Percentiles rank a stretch among this genome's conserved stretches.
These are phyloP conservation scores for Mastomys coucha DNA, from an alignment of 2,113 vertebrate genomes.

Conservation along the genomic window DNA sequence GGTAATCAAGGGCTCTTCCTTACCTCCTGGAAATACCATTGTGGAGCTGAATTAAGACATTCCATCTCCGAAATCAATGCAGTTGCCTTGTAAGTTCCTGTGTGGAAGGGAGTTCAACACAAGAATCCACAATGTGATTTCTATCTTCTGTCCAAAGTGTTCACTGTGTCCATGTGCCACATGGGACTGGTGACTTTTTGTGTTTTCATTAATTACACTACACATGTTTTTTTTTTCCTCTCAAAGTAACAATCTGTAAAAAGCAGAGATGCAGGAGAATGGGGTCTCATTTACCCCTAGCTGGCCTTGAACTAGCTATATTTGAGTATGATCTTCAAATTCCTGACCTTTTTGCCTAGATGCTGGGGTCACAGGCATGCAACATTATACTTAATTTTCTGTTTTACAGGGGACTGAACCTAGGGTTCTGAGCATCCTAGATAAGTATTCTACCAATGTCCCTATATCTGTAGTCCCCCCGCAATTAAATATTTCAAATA, in stretches of 20 bases:
- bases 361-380: neutral
- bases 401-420: too few relatives aligned
- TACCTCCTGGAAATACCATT: rapidly evolving
- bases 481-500: neutral
- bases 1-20: neutral
- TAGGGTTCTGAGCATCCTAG: neutral
- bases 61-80: neutral
- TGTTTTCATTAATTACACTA: neutral
- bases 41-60: neutral
- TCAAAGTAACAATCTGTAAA: neutral
- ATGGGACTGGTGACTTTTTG: neutral
- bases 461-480: too few relatives aligned
- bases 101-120: neutral
- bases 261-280: too few relatives aligned
- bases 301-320: neutral
- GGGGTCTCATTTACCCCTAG: neutral
- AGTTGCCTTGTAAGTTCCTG: neutral
- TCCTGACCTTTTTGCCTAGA: neutral
- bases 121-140: neutral
- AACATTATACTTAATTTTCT: neutral
- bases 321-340: neutral
- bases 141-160: neutral
- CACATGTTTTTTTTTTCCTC: too few relatives aligned
- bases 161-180: neutral
- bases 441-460: neutral